Evolutionary conservation across 2,888 invertebrate genomes (phyloP), one percentile per base, ranked within the genome.

Genomic region (Tortricodes alternella): DNA sequence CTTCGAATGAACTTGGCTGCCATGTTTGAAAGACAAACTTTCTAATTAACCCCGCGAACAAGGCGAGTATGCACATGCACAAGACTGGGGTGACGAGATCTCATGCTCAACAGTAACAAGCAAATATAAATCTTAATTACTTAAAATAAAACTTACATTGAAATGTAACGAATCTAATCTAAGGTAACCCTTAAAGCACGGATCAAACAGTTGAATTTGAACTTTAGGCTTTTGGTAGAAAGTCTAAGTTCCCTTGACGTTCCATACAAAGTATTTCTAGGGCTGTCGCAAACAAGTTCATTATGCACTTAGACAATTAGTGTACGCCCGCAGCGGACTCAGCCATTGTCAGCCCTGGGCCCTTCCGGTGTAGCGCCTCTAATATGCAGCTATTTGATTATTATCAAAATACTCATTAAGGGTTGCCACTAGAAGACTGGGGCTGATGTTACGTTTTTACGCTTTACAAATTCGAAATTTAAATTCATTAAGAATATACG

Each of bases 271-370:
- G 67, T 71, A 72, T 18, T 65, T 65, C 67, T 73, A 85, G 81
- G 84, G 85, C 74, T 84, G 81, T 74, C 75, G 72, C 76, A 77
- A 82, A 87, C 76, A 87, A 87, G 86, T 86, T 88, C 80, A 86
- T 89, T 89, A 89, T 87, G 78, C 87, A 89, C 89, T 89, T 89
- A 88, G 80, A 88, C 87, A 89, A 89, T 89, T 87, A 89, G 80
- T 88, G 89, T 86, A 87, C 77, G 82, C 86, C 75, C 62, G 76
- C 70, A 75, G 83, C 73, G 67, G 63, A 65, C 67, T 66, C 64
- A 58, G 70, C 68, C 78, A 74, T 73, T 78, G 76, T 76, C 74
- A 74, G 74, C 84, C 81, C 74, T 75, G 69, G 73, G 83, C 80
- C 72, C 65, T 86, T 85, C 87, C 86, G 82, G 73, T 68, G 73